A percentile compares a stretch with the other conserved stretches of the same genome.
Conservation (phyloP, 2,888 invertebrate species). For the Dynastes grantii region DNA sequence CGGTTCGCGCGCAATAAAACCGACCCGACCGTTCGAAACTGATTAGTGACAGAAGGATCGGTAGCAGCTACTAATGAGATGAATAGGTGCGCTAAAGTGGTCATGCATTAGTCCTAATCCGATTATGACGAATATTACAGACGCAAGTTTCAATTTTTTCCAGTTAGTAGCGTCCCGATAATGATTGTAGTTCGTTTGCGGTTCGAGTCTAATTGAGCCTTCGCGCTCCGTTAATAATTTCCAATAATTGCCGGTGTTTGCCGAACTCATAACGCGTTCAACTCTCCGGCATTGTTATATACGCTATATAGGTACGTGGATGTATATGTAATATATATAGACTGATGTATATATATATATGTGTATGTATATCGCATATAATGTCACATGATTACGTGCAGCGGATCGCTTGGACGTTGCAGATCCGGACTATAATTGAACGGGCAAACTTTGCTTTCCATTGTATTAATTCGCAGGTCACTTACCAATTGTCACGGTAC, state of each 20-base stretch:
- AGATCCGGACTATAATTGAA: slow-evolving; percentile 24
- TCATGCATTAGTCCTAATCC: slow-evolving; percentile 50
- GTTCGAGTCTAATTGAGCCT: slow-evolving; percentile 59
- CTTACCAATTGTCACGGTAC: background rate
- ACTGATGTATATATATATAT: background rate
- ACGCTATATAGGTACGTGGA: background rate
- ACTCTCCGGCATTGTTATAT: slow-evolving; percentile 35
- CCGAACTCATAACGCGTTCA: slow-evolving; percentile 52
- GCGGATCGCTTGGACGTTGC: slow-evolving; percentile 12
- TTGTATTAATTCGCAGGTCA: background rate
- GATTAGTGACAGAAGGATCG: slow-evolving; percentile 41
- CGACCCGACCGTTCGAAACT: slow-evolving; percentile 25
- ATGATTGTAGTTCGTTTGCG: slow-evolving; percentile 59
- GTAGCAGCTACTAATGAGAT: slow-evolving; percentile 48
- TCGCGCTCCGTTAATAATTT: slow-evolving; percentile 58
- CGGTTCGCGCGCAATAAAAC: slow-evolving; percentile 32
- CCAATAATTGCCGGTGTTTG: slow-evolving; percentile 59
- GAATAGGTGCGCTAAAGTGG: slow-evolving; percentile 49
- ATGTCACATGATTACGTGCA: slow-evolving; percentile 37
- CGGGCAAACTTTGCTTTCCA: slow-evolving; percentile 7
- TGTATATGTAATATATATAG: background rate
- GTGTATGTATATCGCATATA: slow-evolving; percentile 13
- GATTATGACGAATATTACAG: slow-evolving; percentile 51
- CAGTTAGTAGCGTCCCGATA: slow-evolving; percentile 56
- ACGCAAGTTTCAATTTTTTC: slow-evolving; percentile 53